Conservation (phyloP, 1,140 invertebrate genomes). For the Hylaeus anthracinus region DNA sequence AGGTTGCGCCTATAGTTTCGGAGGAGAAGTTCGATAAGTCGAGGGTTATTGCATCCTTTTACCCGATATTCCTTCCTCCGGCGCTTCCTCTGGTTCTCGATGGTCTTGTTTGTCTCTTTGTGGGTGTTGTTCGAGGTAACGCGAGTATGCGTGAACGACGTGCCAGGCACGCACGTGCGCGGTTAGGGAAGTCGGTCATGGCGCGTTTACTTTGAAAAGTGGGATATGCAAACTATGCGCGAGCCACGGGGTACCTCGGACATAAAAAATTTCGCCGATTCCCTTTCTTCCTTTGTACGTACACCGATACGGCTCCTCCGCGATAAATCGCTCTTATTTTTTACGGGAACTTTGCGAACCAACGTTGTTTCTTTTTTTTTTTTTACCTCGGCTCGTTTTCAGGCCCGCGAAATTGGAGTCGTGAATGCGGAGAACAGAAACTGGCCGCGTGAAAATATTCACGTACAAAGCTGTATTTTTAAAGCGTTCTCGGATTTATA, state of each 20-base stretch:
- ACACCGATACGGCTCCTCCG: constrained; percentile 21
- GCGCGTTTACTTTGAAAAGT: constrained; percentile 47
- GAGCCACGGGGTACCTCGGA: constrained; percentile 4
- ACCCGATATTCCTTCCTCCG: not conserved
- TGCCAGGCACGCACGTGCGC: constrained; percentile 45
- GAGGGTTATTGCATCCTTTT: not conserved
- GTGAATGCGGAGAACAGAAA: not conserved
- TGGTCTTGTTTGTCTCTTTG: constrained; percentile 26
- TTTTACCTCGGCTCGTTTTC: constrained; percentile 6
- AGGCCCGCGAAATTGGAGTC: constrained; percentile 36
- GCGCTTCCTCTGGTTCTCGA: not conserved
- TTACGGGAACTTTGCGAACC: constrained; percentile 1
- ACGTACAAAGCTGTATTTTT: constrained; percentile 28
- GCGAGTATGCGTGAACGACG: constrained; percentile 33
- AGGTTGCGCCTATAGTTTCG: too few species aligned
- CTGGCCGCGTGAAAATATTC: constrained; percentile 31
- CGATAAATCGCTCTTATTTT: constrained; percentile 43
- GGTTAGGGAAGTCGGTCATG: constrained; percentile 45
- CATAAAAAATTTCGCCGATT: constrained; percentile 47
- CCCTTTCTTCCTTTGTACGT: constrained; percentile 29
- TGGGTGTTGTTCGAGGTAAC: not conserved
- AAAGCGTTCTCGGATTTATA: constrained; percentile 41
- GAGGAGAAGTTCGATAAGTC: not conserved
- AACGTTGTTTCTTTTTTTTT: not conserved
- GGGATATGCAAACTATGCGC: constrained; percentile 51